Evolutionary conservation across 2,888 invertebrate genomes (phyloP).

Genomic region (Drosophila mayaguana): DNA sequence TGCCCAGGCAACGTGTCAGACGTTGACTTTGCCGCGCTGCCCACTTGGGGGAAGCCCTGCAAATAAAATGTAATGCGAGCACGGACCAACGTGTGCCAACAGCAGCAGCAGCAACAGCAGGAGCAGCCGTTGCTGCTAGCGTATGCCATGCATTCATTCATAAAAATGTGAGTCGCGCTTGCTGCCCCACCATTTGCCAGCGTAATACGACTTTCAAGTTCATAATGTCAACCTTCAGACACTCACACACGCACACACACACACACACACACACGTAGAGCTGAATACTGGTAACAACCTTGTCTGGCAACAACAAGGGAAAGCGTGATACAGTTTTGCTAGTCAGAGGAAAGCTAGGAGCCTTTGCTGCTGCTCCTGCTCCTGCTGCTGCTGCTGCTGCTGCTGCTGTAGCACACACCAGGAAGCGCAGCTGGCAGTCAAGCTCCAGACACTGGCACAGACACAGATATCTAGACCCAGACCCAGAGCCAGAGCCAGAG

Average conservation of each 20-base stretch:
- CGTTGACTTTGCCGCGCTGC: conserved; percentile 33
- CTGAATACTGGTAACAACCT: conserved; percentile 37
- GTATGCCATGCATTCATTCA: conserved; percentile 75
- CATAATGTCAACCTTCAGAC: conserved; percentile 83
- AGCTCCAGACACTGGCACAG: conserved; percentile 44
- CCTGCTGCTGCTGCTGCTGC: conserved; percentile 28
- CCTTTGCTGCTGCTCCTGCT: conserved; percentile 17
- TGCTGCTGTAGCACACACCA: conserved; percentile 50
- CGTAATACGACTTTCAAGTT: conserved; percentile 82
- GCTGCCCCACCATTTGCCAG: conserved; percentile 8
- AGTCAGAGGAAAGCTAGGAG: conserved; percentile 49
- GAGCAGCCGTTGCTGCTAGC: conserved; percentile 22
- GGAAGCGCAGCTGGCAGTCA: conserved; percentile 56
- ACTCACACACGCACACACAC: conserved; percentile 44
- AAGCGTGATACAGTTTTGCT: conserved; percentile 74
- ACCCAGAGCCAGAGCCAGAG: conserved; percentile 10
- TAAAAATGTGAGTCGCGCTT: conserved; percentile 61
- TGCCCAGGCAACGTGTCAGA: conserved; percentile 52
- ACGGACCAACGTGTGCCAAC: conserved; percentile 52
- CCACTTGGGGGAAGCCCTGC: conserved; percentile 56
- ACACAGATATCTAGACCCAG: conserved; percentile 31
- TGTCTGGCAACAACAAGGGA: conserved; percentile 56
- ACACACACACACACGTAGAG: conserved; percentile 26
- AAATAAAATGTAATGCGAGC: conserved; percentile 52
- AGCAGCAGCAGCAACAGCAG: conserved; percentile 24